phyloP scores from a whole-genome alignment of 2,797 vertebrate species.

The Phyllotis vaccarum region DNA sequence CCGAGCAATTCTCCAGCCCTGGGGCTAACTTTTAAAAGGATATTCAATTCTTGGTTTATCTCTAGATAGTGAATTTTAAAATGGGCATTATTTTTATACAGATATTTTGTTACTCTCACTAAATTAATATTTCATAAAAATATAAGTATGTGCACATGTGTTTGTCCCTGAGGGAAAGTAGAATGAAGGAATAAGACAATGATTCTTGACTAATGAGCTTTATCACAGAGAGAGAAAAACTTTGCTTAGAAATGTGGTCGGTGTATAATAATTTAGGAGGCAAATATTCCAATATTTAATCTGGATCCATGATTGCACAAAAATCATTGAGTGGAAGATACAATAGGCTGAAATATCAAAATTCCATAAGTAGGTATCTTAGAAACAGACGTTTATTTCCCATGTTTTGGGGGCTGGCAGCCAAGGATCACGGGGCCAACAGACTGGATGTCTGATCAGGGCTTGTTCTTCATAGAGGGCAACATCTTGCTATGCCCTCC shows the following conservation, averaged over 20 bases:
- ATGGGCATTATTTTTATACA: not conserved
- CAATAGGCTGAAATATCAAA: not conserved
- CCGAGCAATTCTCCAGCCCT: not conserved
- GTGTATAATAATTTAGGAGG: not conserved
- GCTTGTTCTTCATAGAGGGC: not conserved
- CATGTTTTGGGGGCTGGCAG: not conserved
- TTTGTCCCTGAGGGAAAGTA: constrained; percentile 37
- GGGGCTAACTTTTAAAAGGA: not conserved
- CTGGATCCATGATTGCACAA: not conserved
- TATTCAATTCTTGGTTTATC: constrained; percentile 3
- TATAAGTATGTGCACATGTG: not conserved
- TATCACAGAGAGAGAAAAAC: not conserved
- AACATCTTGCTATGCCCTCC: not conserved
- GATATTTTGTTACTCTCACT: not conserved
- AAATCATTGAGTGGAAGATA: not conserved
- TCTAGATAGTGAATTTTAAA: constrained; percentile 54
- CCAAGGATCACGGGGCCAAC: not conserved
- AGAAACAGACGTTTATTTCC: not conserved
- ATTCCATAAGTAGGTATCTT: not conserved
- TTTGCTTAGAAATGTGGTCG: not conserved
- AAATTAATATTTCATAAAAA: not conserved
- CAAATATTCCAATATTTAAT: not conserved
- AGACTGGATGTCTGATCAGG: not conserved
- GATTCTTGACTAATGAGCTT: not conserved
- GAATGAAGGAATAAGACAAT: not conserved